Percentiles rank a stretch among this genome's conserved stretches.
These are phyloP conservation scores for Eulemur rufifrons DNA, from an alignment of 2,113 vertebrate species.

Conservation along the genomic window DNA sequence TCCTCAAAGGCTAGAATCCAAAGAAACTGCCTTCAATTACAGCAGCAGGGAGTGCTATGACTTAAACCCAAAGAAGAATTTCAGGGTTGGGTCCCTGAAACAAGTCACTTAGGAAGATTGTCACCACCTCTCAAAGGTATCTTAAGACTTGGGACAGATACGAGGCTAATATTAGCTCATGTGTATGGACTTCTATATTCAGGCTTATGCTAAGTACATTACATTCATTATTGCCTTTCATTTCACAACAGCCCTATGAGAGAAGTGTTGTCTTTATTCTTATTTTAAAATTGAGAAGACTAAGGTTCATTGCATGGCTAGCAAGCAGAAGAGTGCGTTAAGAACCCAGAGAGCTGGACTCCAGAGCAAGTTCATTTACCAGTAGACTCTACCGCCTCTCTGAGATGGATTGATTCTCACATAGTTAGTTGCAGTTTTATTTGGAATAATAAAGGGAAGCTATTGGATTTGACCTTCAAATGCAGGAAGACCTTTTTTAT, in stretches of 20 bases:
- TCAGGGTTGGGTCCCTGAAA: slow-evolving; percentile 14
- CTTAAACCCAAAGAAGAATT: slow-evolving; percentile 36
- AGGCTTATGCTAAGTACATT: background rate
- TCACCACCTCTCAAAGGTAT: background rate
- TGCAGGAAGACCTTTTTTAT: background rate
- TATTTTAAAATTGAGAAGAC: background rate
- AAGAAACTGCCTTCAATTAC: slow-evolving; percentile 51
- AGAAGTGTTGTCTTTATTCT: background rate
- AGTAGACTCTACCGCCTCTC: background rate
- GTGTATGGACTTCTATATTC: background rate
- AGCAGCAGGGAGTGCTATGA: background rate
- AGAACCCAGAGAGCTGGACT: background rate
- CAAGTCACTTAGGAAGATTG: background rate
- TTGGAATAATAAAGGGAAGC: slow-evolving; percentile 1
- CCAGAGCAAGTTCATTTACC: background rate
- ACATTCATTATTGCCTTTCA: background rate
- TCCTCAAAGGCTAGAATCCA: slow-evolving; percentile 27
- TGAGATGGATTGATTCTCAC: background rate
- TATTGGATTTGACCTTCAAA: background rate
- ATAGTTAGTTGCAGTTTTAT: background rate
- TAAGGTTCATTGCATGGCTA: background rate
- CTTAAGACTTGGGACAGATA: background rate
- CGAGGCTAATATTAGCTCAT: background rate
- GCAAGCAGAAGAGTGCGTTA: background rate
- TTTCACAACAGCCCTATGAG: background rate